Base-by-base conservation (phyloP, 2,888 invertebrate genomes). In the Micoletzkya japonica region DNA sequence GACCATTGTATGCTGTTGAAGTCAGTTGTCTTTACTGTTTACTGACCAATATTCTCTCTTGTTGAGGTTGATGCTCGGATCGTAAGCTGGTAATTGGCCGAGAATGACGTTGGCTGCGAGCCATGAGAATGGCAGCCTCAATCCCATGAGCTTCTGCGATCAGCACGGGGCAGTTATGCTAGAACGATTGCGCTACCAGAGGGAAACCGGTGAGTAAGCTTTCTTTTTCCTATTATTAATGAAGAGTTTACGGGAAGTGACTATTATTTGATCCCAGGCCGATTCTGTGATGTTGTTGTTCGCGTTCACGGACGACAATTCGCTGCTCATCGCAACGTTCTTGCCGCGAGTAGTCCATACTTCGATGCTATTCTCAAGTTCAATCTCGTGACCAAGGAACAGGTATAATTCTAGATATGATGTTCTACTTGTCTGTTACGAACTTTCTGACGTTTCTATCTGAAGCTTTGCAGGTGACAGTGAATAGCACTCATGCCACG, bases 261-360 rank as follows among this genome's bases (percentile, higher is more conserved):
- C 7, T 20, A 50, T 44, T 32, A 10, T 52, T 57, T 66, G 39
- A 32, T 34, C n/a, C 20, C 24, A 70, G 61, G 61, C 49, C 61
- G 64, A 32, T 79, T 90, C 84, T 90, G 90, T 85, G 90, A 90
- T 85, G 87, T 90, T 14, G 88, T 89, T 14, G 86, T 90, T 14
- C 88, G 89, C 78, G 90, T 90, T 10, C 88, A 89, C 78, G 89
- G 89, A 63, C 88, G 87, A 77, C 87, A 89, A 73, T 89, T 90
- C 76, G 87, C 88, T 77, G 90, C 90, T 20, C 90, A 90, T 85
- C 87, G 90, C 57, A 89, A 89, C 85, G 89, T 91, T 69, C 85
- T 91, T 66, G 90, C 90, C 1, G 89, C 90, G 17, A 89, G 89
- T 84, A 90, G 90, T 70, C 90, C 90, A 0, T 90, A 90, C 84